Percentiles rank a stretch among this genome's conserved stretches.
These are phyloP conservation scores for Palythoa heliodiscus DNA, from an alignment of 92 coral and sea anemone genomes.

Conservation along the genomic window DNA sequence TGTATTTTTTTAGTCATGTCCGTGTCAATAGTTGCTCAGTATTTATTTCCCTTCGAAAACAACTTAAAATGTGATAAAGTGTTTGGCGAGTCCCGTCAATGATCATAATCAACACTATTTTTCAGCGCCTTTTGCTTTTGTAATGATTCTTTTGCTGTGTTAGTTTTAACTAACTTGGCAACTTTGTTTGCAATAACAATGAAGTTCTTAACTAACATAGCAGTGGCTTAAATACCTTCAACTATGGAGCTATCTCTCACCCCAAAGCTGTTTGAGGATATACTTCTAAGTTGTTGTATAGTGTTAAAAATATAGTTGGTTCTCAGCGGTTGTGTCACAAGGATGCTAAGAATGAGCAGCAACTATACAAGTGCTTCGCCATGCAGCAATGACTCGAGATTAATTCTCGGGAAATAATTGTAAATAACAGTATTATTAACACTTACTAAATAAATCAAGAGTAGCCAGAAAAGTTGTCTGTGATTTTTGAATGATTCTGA, in stretches of 20 bases:
- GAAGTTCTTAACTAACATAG: too few relatives aligned
- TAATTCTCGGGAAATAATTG: neutral
- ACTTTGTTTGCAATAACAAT: too few relatives aligned
- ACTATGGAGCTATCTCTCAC: too few relatives aligned
- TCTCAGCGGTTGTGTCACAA: neutral
- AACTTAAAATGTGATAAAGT: conserved; percentile 31
- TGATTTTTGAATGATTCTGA: neutral
- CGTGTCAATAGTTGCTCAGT: conserved; percentile 16
- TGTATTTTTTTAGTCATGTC: neutral
- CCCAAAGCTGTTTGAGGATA: too few relatives aligned
- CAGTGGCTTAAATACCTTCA: too few relatives aligned
- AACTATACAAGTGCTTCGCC: neutral
- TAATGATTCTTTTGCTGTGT: neutral
- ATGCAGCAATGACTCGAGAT: neutral
- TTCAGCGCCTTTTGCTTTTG: neutral
- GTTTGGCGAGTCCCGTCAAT: neutral
- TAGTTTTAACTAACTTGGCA: neutral
- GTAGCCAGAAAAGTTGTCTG: neutral
- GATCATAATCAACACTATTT: neutral
- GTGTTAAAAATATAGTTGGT: neutral
- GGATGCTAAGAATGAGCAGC: neutral
- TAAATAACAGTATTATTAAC: neutral
- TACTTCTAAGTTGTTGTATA: too few relatives aligned
- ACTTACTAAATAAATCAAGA: neutral
- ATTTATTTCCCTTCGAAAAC: neutral